A percentile compares a stretch with the other conserved stretches of the same genome.
phyloP scores from a whole-genome alignment of 37 sponge, comb jelly and placozoan genomes.

The Cliona cf. orientalis region DNA sequence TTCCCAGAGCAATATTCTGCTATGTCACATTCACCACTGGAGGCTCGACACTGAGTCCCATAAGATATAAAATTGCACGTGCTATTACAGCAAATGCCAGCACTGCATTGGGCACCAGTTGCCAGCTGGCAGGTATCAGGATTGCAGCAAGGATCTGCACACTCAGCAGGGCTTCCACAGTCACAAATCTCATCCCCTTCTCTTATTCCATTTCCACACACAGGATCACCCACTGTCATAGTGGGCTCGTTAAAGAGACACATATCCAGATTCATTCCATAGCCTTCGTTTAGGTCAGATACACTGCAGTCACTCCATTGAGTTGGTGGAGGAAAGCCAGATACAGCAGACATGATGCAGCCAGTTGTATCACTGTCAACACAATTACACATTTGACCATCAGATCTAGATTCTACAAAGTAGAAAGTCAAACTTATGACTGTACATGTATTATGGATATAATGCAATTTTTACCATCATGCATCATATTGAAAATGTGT shows the following conservation, averaged over 20 bases:
- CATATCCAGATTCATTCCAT: not conserved
- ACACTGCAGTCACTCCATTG: slow-evolving; percentile 50
- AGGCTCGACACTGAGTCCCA: slow-evolving; percentile 54
- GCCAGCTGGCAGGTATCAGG: slow-evolving; percentile 67
- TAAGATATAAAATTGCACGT: slow-evolving; percentile 19
- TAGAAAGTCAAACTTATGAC: too few relatives aligned
- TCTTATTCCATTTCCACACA: slow-evolving; percentile 83
- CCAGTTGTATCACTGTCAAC: not conserved
- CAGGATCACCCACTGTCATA: slow-evolving; percentile 31
- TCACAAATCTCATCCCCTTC: slow-evolving; percentile 78
- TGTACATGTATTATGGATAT: too few relatives aligned
- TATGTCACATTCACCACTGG: slow-evolving; percentile 57
- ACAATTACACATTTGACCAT: not conserved
- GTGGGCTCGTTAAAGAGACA: slow-evolving; percentile 51
- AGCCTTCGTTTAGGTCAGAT: slow-evolving; percentile 2
- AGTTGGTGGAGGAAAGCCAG: slow-evolving; percentile 5
- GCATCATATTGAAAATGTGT: slow-evolving; percentile 76
- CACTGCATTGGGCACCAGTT: slow-evolving; percentile 51
- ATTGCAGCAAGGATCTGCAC: slow-evolving; percentile 81
- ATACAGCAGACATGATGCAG: slow-evolving; percentile 52
- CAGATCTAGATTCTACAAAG: too few relatives aligned
- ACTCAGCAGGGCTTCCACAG: slow-evolving; percentile 69
- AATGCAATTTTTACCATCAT: too few relatives aligned
- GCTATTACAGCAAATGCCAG: slow-evolving; percentile 57
- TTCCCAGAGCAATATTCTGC: slow-evolving; percentile 59